Evolutionary conservation across 2,113 vertebrate genomes (phyloP).

Genomic region (Platysteira castanea): DNA sequence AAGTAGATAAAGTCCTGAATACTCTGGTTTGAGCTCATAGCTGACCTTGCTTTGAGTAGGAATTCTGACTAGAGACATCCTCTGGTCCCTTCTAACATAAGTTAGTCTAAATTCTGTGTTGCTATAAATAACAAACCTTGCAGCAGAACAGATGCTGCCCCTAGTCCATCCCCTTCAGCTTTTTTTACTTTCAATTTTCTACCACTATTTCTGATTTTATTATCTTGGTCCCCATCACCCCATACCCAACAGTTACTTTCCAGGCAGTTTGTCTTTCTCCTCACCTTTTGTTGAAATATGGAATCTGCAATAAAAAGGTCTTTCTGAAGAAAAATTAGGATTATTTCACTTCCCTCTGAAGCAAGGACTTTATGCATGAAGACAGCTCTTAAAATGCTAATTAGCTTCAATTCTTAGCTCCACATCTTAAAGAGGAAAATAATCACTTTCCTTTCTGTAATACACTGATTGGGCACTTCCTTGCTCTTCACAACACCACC

Average conservation of each 20-base stretch:
- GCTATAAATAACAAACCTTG: neutral
- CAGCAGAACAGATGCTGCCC: neutral
- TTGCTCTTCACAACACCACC: neutral
- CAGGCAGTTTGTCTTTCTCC: neutral
- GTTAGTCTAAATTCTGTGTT: neutral
- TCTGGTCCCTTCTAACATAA: neutral
- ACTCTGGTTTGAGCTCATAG: neutral
- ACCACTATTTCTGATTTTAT: neutral
- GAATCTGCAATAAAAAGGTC: neutral
- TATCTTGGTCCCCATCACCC: neutral
- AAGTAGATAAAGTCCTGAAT: neutral
- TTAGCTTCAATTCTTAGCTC: neutral
- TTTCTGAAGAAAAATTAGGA: neutral
- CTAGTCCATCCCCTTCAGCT: neutral
- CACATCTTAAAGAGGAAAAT: neutral
- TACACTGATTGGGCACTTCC: neutral
- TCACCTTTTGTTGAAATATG: neutral
- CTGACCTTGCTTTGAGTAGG: neutral
- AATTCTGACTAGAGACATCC: neutral
- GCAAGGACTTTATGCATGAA: neutral
- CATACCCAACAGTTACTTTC: neutral
- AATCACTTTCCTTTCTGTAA: neutral
- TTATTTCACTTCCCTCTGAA: neutral
- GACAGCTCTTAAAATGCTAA: neutral
- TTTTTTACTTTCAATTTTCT: neutral